Evolutionary conservation across 2,888 invertebrate genomes (phyloP).

Genomic region (Hydriomena furcata): DNA sequence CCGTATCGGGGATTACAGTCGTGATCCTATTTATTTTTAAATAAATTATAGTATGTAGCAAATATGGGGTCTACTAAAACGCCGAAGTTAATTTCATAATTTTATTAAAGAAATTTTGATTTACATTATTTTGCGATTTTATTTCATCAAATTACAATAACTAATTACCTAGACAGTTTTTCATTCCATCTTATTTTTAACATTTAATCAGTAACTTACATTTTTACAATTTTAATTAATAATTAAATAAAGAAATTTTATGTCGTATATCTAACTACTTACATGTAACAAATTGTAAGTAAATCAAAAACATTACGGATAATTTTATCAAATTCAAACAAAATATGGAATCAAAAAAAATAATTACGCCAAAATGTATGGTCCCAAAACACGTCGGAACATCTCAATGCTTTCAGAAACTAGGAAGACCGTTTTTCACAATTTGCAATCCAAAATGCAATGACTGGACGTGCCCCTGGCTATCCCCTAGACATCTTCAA

Average conservation of each 20-base stretch:
- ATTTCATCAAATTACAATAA: conserved; percentile 60
- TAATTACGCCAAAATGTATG: conserved; percentile 3
- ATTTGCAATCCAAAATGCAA: too few species aligned
- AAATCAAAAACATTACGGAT: too few species aligned
- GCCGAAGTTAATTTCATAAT: conserved; percentile 44
- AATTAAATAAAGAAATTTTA: too few species aligned
- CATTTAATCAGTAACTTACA: conserved; percentile 4
- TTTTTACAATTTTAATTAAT: conserved; percentile 15
- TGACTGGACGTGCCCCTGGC: too few species aligned
- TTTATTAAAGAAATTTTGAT: conserved; percentile 78
- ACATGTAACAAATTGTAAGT: background rate
- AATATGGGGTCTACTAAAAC: too few species aligned
- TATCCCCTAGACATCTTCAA: too few species aligned
- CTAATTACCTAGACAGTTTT: background rate
- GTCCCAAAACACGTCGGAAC: conserved; percentile 20
- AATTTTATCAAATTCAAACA: background rate
- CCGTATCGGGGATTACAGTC: too few species aligned
- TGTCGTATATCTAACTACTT: background rate
- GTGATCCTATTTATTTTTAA: too few species aligned
- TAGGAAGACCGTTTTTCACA: background rate
- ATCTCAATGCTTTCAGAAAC: background rate
- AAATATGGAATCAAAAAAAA: background rate
- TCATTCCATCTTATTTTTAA: conserved; percentile 5
- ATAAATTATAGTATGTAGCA: too few species aligned
- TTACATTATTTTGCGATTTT: conserved; percentile 64